Base-by-base conservation (phyloP, 64 coral and sea anemone species). In the Stylophora pistillata region DNA sequence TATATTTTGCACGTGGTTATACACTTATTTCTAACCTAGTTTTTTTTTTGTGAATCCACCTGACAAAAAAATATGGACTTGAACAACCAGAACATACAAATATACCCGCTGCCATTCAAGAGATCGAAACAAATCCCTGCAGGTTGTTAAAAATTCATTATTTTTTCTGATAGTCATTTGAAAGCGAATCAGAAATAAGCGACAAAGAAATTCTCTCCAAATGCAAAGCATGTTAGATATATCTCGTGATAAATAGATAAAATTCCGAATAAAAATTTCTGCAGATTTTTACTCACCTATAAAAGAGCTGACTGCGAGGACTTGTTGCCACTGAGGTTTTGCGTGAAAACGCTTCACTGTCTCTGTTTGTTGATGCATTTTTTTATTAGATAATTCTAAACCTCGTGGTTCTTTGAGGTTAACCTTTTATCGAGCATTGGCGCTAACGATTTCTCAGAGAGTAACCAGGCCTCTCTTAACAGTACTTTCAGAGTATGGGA, bases 331-430 rank as follows among this genome's bases (percentile, higher is more conserved):
- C 12, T 59, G 27, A 4, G 91, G 91, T 12, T 88, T 74, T 0
- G 69, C 32, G 58, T 96, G 87, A 77, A 96, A 83, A 10, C 95
- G 81, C 78, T 96, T 96, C 0, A 96, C 87, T 60, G 92, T 93
- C 18, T 96, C 95, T 2, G 87, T 76, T 41, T 96, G 90, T 30
- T n/a, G 73, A 52, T 84, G 33, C 80, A 84, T 84, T 70, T 70
- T 27, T 0, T 25, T 34, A 20, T 68, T 21, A 13, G 21, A 13
- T 37, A 26, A 10, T 30, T 63, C 12, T 21, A n/a, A 68, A 68
- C n/a, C 26, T 9, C 64, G 23, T 11, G 21, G 21, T 68, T 68
- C n/a, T 25, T 25, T 10, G 64, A 27, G 20, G 12, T n/a, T 25
- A 68, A 68, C 64, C 11, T 11, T 12, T 68, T 10, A n/a, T 21